phyloP scores from a whole-genome alignment of 2,797 vertebrate genomes.

The Macropus fuliginosus region DNA sequence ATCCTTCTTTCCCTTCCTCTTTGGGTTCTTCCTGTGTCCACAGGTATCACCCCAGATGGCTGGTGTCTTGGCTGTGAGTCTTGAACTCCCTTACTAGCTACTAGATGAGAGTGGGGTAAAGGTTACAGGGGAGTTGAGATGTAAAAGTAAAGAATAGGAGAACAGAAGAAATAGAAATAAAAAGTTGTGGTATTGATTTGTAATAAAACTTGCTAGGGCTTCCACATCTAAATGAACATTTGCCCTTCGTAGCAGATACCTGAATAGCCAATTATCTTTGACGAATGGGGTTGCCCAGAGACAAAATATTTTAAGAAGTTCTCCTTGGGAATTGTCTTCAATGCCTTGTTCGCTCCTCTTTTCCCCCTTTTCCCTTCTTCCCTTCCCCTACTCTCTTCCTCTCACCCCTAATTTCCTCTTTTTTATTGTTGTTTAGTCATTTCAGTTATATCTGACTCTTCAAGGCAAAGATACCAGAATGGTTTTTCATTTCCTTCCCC shows the following conservation, averaged over 20 bases:
- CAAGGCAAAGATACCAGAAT: neutral
- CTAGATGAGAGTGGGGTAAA: neutral
- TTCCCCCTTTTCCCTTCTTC: neutral
- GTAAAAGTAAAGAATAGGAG: neutral
- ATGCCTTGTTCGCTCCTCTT: neutral
- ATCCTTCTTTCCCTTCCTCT: fast-evolving
- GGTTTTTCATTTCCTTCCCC: neutral
- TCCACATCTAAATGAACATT: neutral
- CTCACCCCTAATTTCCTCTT: neutral
- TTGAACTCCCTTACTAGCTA: neutral
- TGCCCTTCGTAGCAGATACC: neutral
- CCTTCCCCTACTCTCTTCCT: neutral
- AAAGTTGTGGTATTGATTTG: neutral
- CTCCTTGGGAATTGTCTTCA: neutral
- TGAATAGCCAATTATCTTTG: neutral
- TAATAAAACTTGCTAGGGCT: neutral
- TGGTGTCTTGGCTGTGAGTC: neutral
- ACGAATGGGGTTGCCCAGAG: neutral
- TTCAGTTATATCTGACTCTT: neutral
- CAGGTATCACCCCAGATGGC: neutral
- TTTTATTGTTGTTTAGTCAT: neutral
- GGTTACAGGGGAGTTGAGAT: neutral
- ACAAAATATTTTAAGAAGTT: neutral
- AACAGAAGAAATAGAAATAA: constrained; percentile 21
- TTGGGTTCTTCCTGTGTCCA: neutral